phyloP scores from a whole-genome alignment of 2,797 vertebrate species.

The Pteronotus mesoamericanus region DNA sequence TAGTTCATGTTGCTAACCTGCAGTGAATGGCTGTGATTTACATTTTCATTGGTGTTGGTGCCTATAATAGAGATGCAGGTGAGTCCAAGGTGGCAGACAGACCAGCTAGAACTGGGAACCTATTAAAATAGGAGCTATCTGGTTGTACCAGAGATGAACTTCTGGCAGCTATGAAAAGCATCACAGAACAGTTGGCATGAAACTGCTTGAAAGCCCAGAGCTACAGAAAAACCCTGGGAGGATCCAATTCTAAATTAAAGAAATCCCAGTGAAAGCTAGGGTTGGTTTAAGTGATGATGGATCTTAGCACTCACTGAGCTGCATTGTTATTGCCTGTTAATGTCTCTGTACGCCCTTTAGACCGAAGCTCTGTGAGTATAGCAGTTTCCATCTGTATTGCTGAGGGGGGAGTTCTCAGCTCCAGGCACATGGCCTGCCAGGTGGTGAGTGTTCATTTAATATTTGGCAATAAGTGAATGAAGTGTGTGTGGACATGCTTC shows the following conservation, averaged over 20 bases:
- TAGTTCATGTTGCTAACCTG: background rate
- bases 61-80: background rate
- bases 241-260: background rate
- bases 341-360: background rate
- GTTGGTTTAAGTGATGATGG: background rate
- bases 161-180: background rate
- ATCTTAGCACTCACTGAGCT: background rate
- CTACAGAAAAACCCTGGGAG: background rate
- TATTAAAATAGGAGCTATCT: background rate
- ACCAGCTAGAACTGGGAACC: background rate
- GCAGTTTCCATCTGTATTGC: background rate
- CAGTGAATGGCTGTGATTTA: background rate
- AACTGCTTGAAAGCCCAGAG: background rate
- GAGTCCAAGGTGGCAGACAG: background rate
- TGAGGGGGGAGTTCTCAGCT: background rate
- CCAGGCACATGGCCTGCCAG: background rate
- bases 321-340: background rate
- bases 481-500: background rate
- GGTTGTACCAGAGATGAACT: background rate
- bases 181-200: background rate
- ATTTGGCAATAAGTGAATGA: background rate
- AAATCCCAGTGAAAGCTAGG: background rate
- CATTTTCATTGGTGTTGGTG: background rate
- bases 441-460: background rate
- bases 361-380: fast-evolving